A percentile compares a stretch with the other conserved stretches of the same genome.
Evolutionary conservation across 2,888 invertebrate genomes (phyloP).

Genomic region (Flabesymbios commensalis): DNA sequence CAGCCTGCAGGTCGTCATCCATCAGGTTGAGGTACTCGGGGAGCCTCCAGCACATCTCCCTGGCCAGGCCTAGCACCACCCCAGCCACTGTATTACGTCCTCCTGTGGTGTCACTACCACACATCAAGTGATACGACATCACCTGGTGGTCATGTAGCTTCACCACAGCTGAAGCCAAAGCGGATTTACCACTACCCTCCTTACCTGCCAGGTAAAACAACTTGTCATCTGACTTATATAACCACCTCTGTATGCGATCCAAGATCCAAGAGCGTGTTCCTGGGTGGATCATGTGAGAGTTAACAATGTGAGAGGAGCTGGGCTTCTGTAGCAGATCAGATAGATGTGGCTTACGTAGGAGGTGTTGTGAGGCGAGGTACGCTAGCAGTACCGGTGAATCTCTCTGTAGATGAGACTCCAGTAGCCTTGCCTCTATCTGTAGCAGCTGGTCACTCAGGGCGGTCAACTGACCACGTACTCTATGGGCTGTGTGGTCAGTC

Average conservation of each 20-base stretch:
- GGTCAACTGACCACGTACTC: slow-evolving; percentile 11
- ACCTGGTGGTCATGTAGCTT: slow-evolving; percentile 20
- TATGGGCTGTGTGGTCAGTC: slow-evolving; percentile 15
- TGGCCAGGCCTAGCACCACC: slow-evolving; percentile 19
- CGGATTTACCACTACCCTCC: slow-evolving; percentile 26
- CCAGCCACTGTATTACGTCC: slow-evolving; percentile 9
- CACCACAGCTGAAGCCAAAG: slow-evolving; percentile 24
- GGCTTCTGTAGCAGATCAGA: slow-evolving; percentile 2
- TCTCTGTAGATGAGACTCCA: slow-evolving; percentile 3
- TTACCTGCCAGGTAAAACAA: slow-evolving; percentile 18
- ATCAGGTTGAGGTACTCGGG: slow-evolving; percentile 28
- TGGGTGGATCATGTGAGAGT: slow-evolving; percentile 28
- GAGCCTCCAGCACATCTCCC: slow-evolving; percentile 22
- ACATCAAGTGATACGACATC: slow-evolving; percentile 24
- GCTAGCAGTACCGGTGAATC: slow-evolving; percentile 16
- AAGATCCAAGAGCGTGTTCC: slow-evolving; percentile 30
- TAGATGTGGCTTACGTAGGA: slow-evolving; percentile 13
- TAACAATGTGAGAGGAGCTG: slow-evolving; percentile 15
- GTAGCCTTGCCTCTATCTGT: slow-evolving; percentile 7
- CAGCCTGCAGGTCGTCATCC: slow-evolving; percentile 13
- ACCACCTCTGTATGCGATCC: slow-evolving; percentile 22
- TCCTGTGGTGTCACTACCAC: background rate
- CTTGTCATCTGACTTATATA: slow-evolving; percentile 12
- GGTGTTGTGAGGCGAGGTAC: slow-evolving; percentile 14
- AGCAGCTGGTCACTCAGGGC: background rate